Base-by-base conservation (phyloP, 2,888 invertebrate species). In the Parapristionchus giblindavisi region DNA sequence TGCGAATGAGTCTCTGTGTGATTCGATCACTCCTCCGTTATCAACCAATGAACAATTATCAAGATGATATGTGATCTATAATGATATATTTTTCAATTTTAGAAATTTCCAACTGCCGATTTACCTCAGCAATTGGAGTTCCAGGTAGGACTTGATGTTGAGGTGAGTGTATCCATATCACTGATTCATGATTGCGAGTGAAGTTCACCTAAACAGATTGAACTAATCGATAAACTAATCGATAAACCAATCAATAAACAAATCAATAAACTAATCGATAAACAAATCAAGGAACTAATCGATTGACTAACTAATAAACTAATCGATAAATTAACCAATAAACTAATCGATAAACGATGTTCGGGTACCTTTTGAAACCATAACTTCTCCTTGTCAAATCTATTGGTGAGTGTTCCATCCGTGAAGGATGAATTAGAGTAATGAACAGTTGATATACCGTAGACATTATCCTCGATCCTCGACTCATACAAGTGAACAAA, bases 21-120 rank as follows among this genome's bases (percentile, higher is more conserved):
- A 85, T 73, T 87, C 87, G 78, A 97, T 92, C 21, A 96, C 95
- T 3, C 89, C 89, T 88, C 92, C 92, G 88, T 99, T 99, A 85
- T 94, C 93, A 0, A 92, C 92, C 52, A 99, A 93, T 76, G 93
- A 90, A 70, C 93, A 93, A 81, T 92, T 92, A 84, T 96, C 95
- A 2, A 99, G 91, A 90, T 94, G 94, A 79, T 97, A 92, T 0
- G 93, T 93, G 65, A 97, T 93, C 90, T 84, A 27, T 1, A 77
- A 43, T 43, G n/a, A 54, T 6, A 29, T 58, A 58, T 58, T 58
- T 58, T 58, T 43, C 43, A 8, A 43, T 32, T 17, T 2, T 11
- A 21, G n/a, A 51, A 27, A 3, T 17, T 29, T 21, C 2, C 3
- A 24, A 54, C n/a, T 56, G 24, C 14, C 0, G 24, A n/a, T 36